Percentiles rank a stretch among this genome's conserved stretches.
Conservation (phyloP, 1,140 invertebrate species). For the Chymomyza costata region DNA sequence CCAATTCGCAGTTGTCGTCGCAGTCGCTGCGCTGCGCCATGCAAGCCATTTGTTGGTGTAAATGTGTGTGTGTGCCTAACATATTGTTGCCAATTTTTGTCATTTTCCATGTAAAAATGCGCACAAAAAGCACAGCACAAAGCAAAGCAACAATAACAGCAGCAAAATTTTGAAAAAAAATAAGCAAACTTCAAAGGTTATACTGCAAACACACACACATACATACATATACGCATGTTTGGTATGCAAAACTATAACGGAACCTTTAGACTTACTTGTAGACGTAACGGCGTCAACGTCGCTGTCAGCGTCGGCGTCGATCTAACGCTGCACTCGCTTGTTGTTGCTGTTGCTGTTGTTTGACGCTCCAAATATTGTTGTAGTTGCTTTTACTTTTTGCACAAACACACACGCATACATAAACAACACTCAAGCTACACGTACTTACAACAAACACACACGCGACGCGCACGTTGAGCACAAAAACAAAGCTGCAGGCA, state of each 20-base stretch:
- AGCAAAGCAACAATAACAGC: not conserved
- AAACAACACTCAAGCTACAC: slow-evolving; percentile 11
- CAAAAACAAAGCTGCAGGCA: slow-evolving; percentile 20
- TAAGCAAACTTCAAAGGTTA: slow-evolving; percentile 25
- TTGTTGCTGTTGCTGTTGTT: no score
- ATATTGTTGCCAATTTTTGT: slow-evolving; percentile 34
- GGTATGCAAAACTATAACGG: no score
- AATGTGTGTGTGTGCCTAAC: slow-evolving; percentile 26
- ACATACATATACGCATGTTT: slow-evolving; percentile 5
- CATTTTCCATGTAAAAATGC: slow-evolving; percentile 18
- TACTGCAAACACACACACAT: slow-evolving; percentile 8
- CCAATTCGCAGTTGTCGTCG: not conserved
- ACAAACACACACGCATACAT: slow-evolving; percentile 2
- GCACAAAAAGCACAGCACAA: not conserved
- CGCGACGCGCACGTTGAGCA: slow-evolving; percentile 15
- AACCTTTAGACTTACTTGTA: no score
- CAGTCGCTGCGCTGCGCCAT: not conserved
- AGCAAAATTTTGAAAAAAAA: slow-evolving; percentile 8
- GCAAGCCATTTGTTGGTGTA: slow-evolving; percentile 19
- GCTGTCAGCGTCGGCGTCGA: no score
- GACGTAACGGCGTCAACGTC: no score
- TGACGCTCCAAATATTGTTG: slow-evolving; percentile 29
- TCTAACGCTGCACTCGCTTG: no score
- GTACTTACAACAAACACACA: slow-evolving; percentile 27
- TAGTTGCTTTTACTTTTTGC: slow-evolving; percentile 30